These are phyloP conservation scores for Alosa sapidissima DNA, from an alignment of 2,797 vertebrate genomes.

Conservation along the genomic window DNA sequence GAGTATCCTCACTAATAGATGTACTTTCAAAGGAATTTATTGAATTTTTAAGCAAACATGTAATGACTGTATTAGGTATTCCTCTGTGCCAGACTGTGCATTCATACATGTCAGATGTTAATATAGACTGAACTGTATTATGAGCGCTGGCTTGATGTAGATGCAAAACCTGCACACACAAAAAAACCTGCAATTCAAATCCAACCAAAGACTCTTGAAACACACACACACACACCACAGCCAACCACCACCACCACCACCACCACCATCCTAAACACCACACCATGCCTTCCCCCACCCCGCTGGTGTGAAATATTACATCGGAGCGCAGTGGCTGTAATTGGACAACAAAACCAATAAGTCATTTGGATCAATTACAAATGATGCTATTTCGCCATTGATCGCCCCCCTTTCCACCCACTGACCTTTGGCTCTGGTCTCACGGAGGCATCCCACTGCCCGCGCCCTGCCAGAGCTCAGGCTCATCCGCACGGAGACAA, in stretches of 20 bases:
- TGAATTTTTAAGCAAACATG: neutral
- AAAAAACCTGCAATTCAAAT: neutral
- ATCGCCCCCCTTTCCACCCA: slow-evolving; percentile 28
- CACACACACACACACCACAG: neutral
- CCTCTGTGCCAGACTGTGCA: neutral
- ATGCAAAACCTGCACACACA: neutral
- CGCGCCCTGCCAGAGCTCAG: neutral
- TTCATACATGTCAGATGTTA: neutral
- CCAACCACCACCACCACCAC: neutral
- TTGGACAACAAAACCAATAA: slow-evolving; percentile 45
- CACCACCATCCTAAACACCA: neutral
- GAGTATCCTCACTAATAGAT: neutral
- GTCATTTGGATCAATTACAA: slow-evolving; percentile 50
- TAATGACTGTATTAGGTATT: neutral
- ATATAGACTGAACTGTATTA: neutral
- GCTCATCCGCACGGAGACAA: neutral
- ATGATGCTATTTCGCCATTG: slow-evolving; percentile 44
- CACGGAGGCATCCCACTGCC: neutral
- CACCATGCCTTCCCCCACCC: neutral
- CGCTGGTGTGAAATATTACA: slow-evolving; percentile 32
- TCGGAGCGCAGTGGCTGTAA: slow-evolving; percentile 17
- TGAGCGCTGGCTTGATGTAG: neutral
- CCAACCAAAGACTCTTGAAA: neutral
- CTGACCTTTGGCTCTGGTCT: slow-evolving; percentile 35
- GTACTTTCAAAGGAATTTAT: neutral